Percentiles rank a stretch among this genome's conserved stretches.
Conservation (phyloP, 2,797 vertebrate genomes). For the Acipenser ruthenus region DNA sequence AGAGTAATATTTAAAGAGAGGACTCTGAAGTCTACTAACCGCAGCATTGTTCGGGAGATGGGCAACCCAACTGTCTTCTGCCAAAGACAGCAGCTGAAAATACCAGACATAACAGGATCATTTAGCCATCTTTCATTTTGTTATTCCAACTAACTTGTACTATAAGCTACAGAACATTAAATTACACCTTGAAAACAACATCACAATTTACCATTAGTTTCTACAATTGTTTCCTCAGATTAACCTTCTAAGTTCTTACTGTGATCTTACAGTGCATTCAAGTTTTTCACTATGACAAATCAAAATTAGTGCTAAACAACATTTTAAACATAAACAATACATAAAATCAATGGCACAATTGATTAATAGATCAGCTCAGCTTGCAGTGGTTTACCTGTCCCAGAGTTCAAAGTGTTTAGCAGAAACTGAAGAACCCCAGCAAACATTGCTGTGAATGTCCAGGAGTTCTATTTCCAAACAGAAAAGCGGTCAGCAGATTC, state of each 20-base stretch:
- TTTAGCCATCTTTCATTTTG: background rate
- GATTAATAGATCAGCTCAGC: background rate
- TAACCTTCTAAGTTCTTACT: too few relatives aligned
- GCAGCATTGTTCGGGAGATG: conserved; percentile 26
- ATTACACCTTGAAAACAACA: too few relatives aligned
- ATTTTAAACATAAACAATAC: background rate
- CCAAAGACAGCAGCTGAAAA: conserved; percentile 35
- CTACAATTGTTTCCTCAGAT: too few relatives aligned
- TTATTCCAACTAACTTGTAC: background rate
- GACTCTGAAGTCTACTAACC: conserved; percentile 31
- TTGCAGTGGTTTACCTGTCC: conserved; percentile 52
- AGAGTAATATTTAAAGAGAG: conserved; percentile 12
- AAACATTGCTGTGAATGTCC: conserved; percentile 37
- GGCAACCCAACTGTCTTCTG: conserved; percentile 28
- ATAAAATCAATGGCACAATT: background rate
- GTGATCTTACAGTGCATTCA: too few relatives aligned
- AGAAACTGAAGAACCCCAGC: conserved; percentile 57
- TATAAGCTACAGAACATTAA: too few relatives aligned
- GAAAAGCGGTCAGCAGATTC: background rate
- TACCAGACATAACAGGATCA: conserved; percentile 19
- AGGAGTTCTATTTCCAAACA: background rate
- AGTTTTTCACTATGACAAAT: too few relatives aligned
- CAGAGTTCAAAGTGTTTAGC: conserved; percentile 46
- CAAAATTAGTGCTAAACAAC: too few relatives aligned
- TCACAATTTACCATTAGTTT: too few relatives aligned